Base-by-base conservation (phyloP, 2,113 vertebrate species). In the Scomber scombrus region DNA sequence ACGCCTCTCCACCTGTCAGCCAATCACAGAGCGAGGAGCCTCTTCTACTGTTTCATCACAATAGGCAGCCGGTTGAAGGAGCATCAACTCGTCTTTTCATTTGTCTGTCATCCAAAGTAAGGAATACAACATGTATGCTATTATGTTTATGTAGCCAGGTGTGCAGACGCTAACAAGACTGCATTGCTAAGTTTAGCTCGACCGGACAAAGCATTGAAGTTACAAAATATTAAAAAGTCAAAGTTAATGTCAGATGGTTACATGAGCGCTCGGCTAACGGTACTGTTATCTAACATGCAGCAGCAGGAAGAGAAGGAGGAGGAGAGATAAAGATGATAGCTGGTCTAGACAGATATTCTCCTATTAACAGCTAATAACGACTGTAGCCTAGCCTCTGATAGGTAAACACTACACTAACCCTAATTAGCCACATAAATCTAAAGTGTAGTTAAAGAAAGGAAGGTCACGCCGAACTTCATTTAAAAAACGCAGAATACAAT, bases 1-100 rank as follows among this genome's bases (percentile, higher is more conserved):
- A 9, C 66, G 66, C 76, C 82, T 61, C 55, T 29, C 13, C 23
- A 47, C 60, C 52, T 64, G 31, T 49, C 0, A 82, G 64, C 84
- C 74, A 85, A 82, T 82, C 84, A 75, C 16, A 45, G 34, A 0
- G 60, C 57, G 18, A 5, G 16, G n/a, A 19, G 12, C 7, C 45
- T 62, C 26, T 1, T 11, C 13, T 1, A 11, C 13, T 19, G 49
- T 64, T 14, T 40, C 49, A 68, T 57, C 15, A 46, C 78, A 61
- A 57, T 40, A 47, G 15, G 0, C 9, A 62, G 45, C 34, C 34
- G 34, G 34, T 7, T 40, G 34, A 40, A 57, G 78, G 43, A 40
- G 10, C 5, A 10, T 4, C 13, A 3, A 0, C 4, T 14, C 19
- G 29, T 62, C 21, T 54, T 54, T 21, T 23, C 18, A 3, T 3